Base-by-base conservation (phyloP, 1,140 invertebrate genomes). In the Lutraria rhynchaena region DNA sequence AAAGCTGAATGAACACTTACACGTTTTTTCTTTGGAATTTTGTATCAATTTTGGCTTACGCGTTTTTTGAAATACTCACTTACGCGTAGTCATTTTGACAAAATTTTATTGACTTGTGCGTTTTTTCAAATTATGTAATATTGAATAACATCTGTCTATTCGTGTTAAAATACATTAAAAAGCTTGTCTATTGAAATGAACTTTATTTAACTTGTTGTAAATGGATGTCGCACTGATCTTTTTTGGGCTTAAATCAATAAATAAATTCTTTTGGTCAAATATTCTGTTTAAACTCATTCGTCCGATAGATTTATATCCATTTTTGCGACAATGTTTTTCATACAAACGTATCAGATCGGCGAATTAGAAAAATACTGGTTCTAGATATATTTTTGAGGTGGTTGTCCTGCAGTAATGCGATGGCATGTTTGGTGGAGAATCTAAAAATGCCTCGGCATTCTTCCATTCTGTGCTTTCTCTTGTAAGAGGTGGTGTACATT, bases 221-320 rank as follows among this genome's bases (percentile, higher is more conserved):
- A 58, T 57, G 61, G 0, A 75, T 27, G 29, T 75, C 71, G 31
- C 55, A 75, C 33, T 75, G 71, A 35, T 75, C 55, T 22, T 60
- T 75, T 61, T 58, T 61, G 29, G 71, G 55, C n/a, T n/a, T 13
- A 49, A 75, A 61, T n/a, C n/a, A 1, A 75, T 13, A 33, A 57
- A 60, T 1, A 46, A 46, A 17, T 58, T 58, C 29, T 11, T 35
- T 44, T 46, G 29, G 5, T 51, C 13, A 49, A 75, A 75, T 58
- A 75, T 75, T 15, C 29, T 41, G 3, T 46, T 19, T 27, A 75
- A 49, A 49, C 4, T 61, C 55, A 58, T 41, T 15, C 27, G 41
- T 4, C 22, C 11, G 19, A 75, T 15, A 31, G 57, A 13, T 1
- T 7, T 46, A 22, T 5, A 19, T 44, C 31, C 55, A n/a, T 58